Conservation (phyloP, 1,140 invertebrate genomes). For the Cydia pomonella region DNA sequence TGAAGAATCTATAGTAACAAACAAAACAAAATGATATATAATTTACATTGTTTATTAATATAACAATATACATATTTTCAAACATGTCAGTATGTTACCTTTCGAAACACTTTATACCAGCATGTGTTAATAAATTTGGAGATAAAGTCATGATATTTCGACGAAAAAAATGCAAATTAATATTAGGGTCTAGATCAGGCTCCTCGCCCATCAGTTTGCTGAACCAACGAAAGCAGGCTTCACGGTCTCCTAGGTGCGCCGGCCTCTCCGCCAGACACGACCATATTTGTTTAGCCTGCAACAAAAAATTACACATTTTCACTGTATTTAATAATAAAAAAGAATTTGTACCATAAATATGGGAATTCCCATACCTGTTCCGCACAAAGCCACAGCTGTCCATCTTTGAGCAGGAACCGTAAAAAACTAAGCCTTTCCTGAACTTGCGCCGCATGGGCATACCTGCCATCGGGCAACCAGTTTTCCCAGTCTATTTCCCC, state of each 20-base stretch:
- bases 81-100: conserved; percentile 54
- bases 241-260: conserved; percentile 94
- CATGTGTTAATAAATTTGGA: conserved; percentile 95
- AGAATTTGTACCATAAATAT: too few relatives aligned
- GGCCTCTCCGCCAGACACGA: conserved; percentile 96
- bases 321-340: too few relatives aligned
- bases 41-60: conserved; percentile 2
- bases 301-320: background rate
- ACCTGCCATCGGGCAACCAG: conserved; percentile 93
- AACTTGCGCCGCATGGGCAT: conserved; percentile 96
- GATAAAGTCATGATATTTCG: conserved; percentile 96
- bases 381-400: conserved; percentile 96
- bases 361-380: conserved; percentile 84
- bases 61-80: background rate
- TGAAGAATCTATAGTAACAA: conserved; percentile 90
- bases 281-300: conserved; percentile 96
- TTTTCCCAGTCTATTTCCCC: conserved; percentile 89
- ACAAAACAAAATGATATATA: conserved; percentile 15
- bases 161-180: conserved; percentile 98
- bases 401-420: conserved; percentile 94
- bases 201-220: conserved; percentile 99
- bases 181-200: conserved; percentile 97
- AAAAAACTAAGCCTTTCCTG: conserved; percentile 97
- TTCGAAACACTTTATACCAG: conserved; percentile 94
- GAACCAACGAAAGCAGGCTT: conserved; percentile 99